phyloP scores from a whole-genome alignment of 1,140 invertebrate genomes.

The Kradibia gibbosae region DNA sequence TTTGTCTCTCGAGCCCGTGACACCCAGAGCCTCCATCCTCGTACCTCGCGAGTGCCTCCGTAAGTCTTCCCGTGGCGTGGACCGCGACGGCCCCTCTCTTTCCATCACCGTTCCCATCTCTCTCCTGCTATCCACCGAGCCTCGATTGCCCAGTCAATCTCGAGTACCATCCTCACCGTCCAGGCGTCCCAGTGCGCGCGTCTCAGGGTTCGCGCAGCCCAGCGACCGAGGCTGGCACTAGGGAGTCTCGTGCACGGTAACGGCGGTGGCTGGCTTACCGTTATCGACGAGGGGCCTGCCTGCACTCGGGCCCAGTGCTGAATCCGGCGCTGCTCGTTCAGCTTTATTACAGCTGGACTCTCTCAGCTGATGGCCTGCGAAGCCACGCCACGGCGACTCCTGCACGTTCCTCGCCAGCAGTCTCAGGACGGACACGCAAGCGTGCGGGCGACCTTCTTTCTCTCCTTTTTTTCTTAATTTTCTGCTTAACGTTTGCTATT shows the following conservation, averaged over 20 bases:
- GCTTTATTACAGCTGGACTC: slow-evolving; percentile 34
- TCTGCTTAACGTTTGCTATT: too few species aligned
- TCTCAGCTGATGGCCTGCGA: slow-evolving; percentile 40
- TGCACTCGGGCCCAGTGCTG: background rate
- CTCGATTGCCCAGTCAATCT: background rate
- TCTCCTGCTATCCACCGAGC: background rate
- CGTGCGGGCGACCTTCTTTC: too few species aligned
- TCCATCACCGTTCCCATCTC: background rate
- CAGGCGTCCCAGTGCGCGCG: background rate
- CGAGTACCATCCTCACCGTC: background rate
- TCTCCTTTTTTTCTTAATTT: background rate
- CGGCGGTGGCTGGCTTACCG: background rate
- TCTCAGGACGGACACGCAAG: too few species aligned
- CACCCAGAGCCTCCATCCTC: background rate
- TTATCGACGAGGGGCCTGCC: background rate
- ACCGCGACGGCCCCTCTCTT: background rate
- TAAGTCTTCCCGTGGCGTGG: background rate
- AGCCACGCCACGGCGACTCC: background rate
- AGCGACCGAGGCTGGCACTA: background rate
- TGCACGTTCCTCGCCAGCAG: background rate
- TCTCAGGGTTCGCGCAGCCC: background rate
- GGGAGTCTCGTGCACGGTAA: background rate
- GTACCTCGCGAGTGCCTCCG: background rate
- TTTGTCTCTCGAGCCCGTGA: background rate
- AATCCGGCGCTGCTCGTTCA: background rate